Evolutionary conservation across 2,797 vertebrate genomes (phyloP).

Genomic region (Crypturellus tataupa): DNA sequence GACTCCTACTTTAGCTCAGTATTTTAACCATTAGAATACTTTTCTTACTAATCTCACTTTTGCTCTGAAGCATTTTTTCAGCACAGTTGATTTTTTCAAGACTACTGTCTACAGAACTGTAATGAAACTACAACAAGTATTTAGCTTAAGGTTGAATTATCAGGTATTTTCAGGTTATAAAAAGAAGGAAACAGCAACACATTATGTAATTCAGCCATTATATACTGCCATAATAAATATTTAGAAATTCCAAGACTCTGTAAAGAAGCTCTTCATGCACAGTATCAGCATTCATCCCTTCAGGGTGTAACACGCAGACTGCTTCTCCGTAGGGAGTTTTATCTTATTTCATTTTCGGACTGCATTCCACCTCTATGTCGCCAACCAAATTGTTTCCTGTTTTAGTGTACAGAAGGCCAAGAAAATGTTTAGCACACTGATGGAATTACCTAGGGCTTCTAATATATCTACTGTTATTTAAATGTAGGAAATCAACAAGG

Average conservation of each 20-base stretch:
- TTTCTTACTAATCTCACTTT: slow-evolving; percentile 33
- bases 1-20: background rate
- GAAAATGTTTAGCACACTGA: slow-evolving; percentile 65
- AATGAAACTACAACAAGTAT: slow-evolving; percentile 46
- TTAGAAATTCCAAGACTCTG: slow-evolving; percentile 77
- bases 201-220: slow-evolving; percentile 75
- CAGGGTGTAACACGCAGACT: slow-evolving; percentile 70
- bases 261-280: slow-evolving; percentile 76
- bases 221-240: slow-evolving; percentile 81
- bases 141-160: slow-evolving; percentile 69
- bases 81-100: slow-evolving; percentile 48
- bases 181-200: slow-evolving; percentile 77
- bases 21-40: background rate
- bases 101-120: slow-evolving; percentile 38
- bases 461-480: slow-evolving; percentile 36
- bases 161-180: slow-evolving; percentile 71
- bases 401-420: slow-evolving; percentile 73
- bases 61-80: slow-evolving; percentile 53
- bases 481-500: background rate
- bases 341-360: slow-evolving; percentile 79
- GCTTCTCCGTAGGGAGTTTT: slow-evolving; percentile 73
- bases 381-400: slow-evolving; percentile 80
- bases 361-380: slow-evolving; percentile 75
- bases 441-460: slow-evolving; percentile 61
- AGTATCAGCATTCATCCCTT: slow-evolving; percentile 78